A percentile compares a stretch with the other conserved stretches of the same genome.
Evolutionary conservation across 2,797 vertebrate species (phyloP).

Genomic region (Coluber constrictor): DNA sequence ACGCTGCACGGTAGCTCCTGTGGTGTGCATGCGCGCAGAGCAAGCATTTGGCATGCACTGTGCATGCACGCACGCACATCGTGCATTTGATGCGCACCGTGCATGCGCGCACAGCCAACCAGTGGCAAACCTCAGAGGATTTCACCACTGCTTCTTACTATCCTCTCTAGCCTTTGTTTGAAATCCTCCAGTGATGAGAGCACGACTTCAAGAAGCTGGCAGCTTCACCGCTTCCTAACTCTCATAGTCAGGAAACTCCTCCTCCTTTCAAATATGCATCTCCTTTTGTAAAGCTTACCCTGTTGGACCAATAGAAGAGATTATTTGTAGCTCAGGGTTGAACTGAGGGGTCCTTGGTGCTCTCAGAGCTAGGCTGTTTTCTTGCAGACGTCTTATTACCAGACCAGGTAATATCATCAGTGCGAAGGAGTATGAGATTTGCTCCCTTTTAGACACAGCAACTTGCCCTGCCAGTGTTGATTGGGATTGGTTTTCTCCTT

Average conservation of each 20-base stretch:
- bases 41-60: no score
- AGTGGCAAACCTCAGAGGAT: no score
- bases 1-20: no score
- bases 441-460: neutral
- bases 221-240: neutral
- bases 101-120: no score
- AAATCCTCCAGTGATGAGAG: neutral
- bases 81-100: no score
- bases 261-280: neutral
- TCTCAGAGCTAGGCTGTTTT: neutral
- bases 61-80: no score
- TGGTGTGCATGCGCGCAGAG: no score
- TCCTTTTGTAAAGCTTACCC: neutral
- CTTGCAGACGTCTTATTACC: neutral
- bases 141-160: neutral
- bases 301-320: neutral
- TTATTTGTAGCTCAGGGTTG: neutral
- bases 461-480: neutral
- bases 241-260: neutral
- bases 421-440: neutral
- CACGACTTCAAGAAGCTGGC: neutral
- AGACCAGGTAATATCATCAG: neutral
- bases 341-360: neutral
- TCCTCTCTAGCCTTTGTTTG: neutral
- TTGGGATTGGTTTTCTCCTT: neutral